Evolutionary conservation across 2,888 invertebrate species (phyloP), one percentile per base, ranked within the genome.

Genomic region (Melanargia galathea): DNA sequence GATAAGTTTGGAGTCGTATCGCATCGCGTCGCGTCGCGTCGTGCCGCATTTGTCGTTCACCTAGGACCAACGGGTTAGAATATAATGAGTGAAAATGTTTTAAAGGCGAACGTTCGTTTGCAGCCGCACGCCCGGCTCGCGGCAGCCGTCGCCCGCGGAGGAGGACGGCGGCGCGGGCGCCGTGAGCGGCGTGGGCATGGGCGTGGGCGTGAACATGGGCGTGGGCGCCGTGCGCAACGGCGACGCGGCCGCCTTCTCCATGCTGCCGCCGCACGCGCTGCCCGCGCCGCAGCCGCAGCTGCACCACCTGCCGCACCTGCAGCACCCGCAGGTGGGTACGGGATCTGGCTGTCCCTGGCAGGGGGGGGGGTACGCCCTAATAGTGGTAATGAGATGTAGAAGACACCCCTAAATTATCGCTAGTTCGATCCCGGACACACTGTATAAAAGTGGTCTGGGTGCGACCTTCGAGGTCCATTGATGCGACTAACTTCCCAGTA

Each of bases 61-160:
- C n/a, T n/a, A n/a, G n/a, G n/a, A n/a, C n/a, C n/a, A n/a, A n/a
- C n/a, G n/a, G n/a, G n/a, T n/a, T n/a, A n/a, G n/a, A n/a, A n/a
- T n/a, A 30, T 1, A 6, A 6, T 30, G 6, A 30, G 8, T 30
- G 8, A 6, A 30, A n/a, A 40, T 40, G 6, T 16, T 16, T 40
- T 40, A 7, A 40, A 40, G 16, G 40, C 40, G 16, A 40, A 6
- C 16, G 40, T 40, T 45, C 33, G 18, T 4, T 66, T 61, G 35
- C 91, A 97, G 96, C 85, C 96, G 97, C 76, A 97, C 97, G 71
- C 96, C 96, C 45, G 97, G 97, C 60, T 97, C 97, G 77, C 94
- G 97, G 77, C 97, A 97, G 87, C 97, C 97, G 67, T 98, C 97
- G 48, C 97, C 98, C 56, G 96, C 97, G 16, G 97, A 97, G 86